phyloP scores from a whole-genome alignment of 2,113 vertebrate genomes.

The Oreochromis spilurus region DNA sequence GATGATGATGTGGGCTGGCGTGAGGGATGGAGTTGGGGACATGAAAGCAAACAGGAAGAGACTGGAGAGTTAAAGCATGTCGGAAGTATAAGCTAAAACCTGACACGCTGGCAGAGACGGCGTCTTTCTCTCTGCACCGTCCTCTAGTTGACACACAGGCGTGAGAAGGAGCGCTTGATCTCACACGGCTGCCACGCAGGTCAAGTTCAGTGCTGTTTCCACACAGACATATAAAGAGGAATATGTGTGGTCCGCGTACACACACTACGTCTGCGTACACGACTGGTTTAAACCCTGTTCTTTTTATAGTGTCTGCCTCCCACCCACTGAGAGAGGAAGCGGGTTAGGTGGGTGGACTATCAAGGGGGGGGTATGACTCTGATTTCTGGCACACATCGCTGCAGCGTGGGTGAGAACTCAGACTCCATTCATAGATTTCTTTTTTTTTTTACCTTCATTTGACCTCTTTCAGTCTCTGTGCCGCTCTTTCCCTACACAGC shows the following conservation, averaged over 20 bases:
- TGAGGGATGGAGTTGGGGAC: neutral
- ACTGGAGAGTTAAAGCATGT: neutral
- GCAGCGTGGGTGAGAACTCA: conserved; percentile 41
- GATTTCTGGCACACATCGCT: conserved; percentile 33
- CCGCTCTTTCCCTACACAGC: neutral
- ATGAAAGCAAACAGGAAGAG: neutral
- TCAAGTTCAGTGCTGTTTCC: neutral
- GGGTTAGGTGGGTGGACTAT: conserved; percentile 57
- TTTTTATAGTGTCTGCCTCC: conserved; percentile 21
- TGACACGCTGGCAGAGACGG: neutral
- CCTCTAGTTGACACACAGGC: neutral
- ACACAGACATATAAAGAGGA: neutral
- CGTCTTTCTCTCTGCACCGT: neutral
- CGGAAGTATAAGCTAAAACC: neutral
- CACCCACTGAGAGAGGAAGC: conserved; percentile 9
- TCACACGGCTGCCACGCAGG: neutral
- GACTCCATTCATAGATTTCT: conserved; percentile 63
- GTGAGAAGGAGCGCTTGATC: neutral
- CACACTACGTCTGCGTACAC: neutral
- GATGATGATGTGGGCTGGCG: neutral
- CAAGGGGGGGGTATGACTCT: conserved; percentile 32
- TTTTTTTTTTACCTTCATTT: neutral
- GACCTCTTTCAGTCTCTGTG: neutral
- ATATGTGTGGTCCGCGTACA: neutral
- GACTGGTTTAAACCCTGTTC: neutral